Base-by-base conservation (phyloP, 2,113 vertebrate species). In the Chinchilla lanigera region DNA sequence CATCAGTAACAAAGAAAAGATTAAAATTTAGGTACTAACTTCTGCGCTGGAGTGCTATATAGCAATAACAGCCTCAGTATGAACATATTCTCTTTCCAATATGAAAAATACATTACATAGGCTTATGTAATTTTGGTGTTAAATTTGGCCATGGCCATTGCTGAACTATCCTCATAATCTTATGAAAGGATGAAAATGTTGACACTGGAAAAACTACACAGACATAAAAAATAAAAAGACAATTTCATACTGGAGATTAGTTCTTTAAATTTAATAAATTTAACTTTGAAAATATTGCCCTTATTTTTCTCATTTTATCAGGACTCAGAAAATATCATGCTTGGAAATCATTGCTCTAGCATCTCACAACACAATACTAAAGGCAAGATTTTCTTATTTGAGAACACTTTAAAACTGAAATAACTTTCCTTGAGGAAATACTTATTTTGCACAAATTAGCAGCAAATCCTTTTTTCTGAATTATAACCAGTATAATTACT, bases 221-320 rank as follows among this genome's bases (percentile, higher is more conserved):
- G 30, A 28, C 54, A 93, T 33, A 71, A 75, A 44, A 63, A 44
- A 69, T 50, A 47, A 86, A 84, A 94, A 81, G 33, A 52, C 11
- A 75, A 35, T 67, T 20, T 67, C 67, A 87, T 38, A 54, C 61
- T 33, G 88, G 67, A 65, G 35, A 4, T 13, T 50, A 73, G 75
- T 67, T 83, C 38, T 88, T 52, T 58, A 86, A 58, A 81, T 87
- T 86, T 88, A 61, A 52, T 87, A 88, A 63, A 63, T 82, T 84
- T 69, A 38, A 89, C 13, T 77, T 83, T 47, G 38, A 38, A 56
- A 67, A 24, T 83, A 41, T 83, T 87, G 7, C 20, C 50, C 22
- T 86, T 86, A 69, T 52, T 88, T 82, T 84, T 84, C 41, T 94
- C 50, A 67, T 77, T 83, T 82, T 75, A 38, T 6, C 33, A 47